A percentile compares a stretch with the other conserved stretches of the same genome.
Evolutionary conservation across 2,888 invertebrate genomes (phyloP).

Genomic region (Bellardia bayeri): DNA sequence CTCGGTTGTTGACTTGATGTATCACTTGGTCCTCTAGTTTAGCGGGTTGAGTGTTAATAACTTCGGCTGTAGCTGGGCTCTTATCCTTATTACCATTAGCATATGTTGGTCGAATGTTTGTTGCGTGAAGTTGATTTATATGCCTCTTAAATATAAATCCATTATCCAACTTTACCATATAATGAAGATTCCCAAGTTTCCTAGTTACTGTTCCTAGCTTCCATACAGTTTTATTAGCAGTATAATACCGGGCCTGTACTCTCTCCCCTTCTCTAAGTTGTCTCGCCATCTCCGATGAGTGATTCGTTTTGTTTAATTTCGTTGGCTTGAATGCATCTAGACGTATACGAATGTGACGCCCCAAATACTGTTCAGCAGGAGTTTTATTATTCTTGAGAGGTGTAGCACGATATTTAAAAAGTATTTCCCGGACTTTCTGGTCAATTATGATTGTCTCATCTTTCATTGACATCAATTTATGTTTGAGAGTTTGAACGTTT

Average conservation of each 20-base stretch:
- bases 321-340: constrained; percentile 10
- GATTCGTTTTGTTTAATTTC: background rate
- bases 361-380: constrained; percentile 56
- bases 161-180: constrained; percentile 1
- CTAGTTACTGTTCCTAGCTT: constrained; percentile 17
- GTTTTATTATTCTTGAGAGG: constrained; percentile 58
- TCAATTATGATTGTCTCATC: no score
- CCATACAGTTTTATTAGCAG: no score
- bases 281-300: no score
- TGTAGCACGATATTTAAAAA: constrained; percentile 57
- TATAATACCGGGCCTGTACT: no score
- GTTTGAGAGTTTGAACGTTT: background rate
- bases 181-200: constrained; percentile 41
- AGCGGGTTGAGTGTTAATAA: no score
- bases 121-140: background rate
- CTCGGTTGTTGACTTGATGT: no score
- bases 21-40: no score
- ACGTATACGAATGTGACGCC: constrained; percentile 42
- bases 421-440: constrained; percentile 42
- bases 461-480: background rate
- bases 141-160: constrained; percentile 17
- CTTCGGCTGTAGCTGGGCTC: no score
- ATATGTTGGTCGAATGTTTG: background rate
- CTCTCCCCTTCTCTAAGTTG: no score
- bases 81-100: no score